Evolutionary conservation across 2,113 vertebrate species (phyloP).

Genomic region (Aptenodytes patagonicus): DNA sequence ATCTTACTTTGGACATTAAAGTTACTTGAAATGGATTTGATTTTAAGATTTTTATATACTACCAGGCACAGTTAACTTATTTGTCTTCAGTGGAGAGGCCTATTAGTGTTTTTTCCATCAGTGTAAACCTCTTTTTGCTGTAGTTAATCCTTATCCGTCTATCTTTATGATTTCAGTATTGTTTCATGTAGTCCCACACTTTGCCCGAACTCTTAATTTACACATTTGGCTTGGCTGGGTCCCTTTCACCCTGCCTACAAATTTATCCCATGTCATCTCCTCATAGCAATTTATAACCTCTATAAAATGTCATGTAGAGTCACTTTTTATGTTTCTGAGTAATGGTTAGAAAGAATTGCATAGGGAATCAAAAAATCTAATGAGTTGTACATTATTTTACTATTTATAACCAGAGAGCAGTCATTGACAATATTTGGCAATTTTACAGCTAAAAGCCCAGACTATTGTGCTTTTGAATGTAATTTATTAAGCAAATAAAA

Average conservation of each 20-base stretch:
- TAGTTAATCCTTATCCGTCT: constrained; percentile 21
- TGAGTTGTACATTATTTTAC: constrained; percentile 80
- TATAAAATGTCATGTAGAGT: constrained; percentile 78
- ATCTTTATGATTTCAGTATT: constrained; percentile 62
- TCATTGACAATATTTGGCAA: constrained; percentile 83
- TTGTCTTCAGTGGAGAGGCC: background rate
- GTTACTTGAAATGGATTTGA: background rate
- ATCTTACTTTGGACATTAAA: background rate
- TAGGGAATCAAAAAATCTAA: constrained; percentile 81
- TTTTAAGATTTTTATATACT: background rate
- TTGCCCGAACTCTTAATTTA: constrained; percentile 72
- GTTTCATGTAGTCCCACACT: constrained; percentile 60
- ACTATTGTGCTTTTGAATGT: constrained; percentile 84
- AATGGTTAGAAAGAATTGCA: constrained; percentile 77
- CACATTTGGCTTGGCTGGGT: constrained; percentile 71
- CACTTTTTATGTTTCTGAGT: constrained; percentile 79
- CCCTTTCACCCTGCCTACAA: constrained; percentile 74
- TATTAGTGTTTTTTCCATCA: constrained; percentile 5
- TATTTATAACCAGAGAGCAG: constrained; percentile 81
- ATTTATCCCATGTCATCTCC: constrained; percentile 84
- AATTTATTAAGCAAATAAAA: constrained; percentile 88
- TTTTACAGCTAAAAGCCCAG: constrained; percentile 77
- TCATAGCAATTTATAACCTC: constrained; percentile 81
- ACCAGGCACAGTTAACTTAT: background rate
- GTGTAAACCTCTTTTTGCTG: constrained; percentile 13